Conservation (phyloP, 2,113 vertebrate species). For the Pachycephala philippinensis region DNA sequence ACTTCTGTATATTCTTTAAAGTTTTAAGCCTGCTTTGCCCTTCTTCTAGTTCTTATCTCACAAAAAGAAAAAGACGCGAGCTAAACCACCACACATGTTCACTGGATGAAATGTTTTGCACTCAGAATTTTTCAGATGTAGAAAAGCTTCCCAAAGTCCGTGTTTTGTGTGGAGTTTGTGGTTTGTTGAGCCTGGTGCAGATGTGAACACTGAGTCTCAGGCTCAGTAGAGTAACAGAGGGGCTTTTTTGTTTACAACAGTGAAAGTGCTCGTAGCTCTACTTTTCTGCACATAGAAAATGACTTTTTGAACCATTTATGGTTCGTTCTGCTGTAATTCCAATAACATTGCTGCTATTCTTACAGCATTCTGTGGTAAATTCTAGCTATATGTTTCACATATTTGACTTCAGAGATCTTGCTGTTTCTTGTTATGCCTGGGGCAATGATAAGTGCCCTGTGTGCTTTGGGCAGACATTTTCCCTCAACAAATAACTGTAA, state of each 20-base stretch:
- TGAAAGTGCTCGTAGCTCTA: not conserved
- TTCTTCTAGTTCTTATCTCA: no score
- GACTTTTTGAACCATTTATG: not conserved
- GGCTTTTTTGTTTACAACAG: not conserved
- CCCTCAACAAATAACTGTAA: not conserved
- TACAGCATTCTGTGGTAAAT: not conserved
- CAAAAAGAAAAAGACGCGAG: no score
- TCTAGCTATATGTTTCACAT: not conserved
- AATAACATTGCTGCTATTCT: not conserved
- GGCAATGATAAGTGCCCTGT: not conserved
- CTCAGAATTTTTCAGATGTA: not conserved
- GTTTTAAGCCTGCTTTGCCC: no score
- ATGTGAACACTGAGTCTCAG: not conserved
- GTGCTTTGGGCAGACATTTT: not conserved
- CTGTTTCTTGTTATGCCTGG: not conserved
- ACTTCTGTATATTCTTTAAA: no score
- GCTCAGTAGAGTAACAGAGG: not conserved
- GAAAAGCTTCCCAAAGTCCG: not conserved
- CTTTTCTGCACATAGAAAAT: not conserved
- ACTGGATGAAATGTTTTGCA: not conserved
- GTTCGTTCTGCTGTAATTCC: not conserved
- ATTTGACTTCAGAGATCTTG: not conserved
- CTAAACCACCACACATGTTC: no score
- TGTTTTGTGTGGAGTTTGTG: not conserved
- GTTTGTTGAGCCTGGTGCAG: not conserved